Conservation (phyloP, 2,113 vertebrate species). For the Callospermophilus lateralis region DNA sequence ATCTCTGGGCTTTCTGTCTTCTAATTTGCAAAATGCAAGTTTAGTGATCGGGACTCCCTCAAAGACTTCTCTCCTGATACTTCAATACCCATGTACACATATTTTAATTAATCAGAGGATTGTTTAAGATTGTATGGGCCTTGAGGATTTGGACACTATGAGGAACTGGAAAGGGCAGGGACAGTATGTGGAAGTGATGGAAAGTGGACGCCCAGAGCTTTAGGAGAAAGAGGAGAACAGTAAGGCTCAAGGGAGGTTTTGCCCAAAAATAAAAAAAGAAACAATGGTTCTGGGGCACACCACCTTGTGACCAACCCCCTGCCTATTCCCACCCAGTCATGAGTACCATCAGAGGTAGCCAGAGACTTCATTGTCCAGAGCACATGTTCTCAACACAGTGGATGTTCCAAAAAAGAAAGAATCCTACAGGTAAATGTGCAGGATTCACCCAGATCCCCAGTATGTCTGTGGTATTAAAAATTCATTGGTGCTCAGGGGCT, state of each 20-base stretch:
- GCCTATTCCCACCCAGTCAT: fast-evolving
- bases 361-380: background rate
- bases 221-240: background rate
- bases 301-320: background rate
- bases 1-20: background rate
- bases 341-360: background rate
- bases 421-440: background rate
- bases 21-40: background rate
- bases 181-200: background rate
- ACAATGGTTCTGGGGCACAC: background rate
- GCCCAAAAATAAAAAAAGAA: too few relatives aligned
- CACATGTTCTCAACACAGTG: background rate
- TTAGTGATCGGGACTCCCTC: background rate
- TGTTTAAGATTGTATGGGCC: background rate
- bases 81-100: fast-evolving
- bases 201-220: background rate
- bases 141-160: too few relatives aligned
- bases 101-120: background rate
- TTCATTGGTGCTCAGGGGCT: background rate
- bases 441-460: too few relatives aligned
- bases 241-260: fast-evolving
- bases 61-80: background rate
- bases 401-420: too few relatives aligned
- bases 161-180: background rate
- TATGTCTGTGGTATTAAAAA: background rate